Base-by-base conservation (phyloP, 2,888 invertebrate genomes). In the Ypsolopha scabrella region DNA sequence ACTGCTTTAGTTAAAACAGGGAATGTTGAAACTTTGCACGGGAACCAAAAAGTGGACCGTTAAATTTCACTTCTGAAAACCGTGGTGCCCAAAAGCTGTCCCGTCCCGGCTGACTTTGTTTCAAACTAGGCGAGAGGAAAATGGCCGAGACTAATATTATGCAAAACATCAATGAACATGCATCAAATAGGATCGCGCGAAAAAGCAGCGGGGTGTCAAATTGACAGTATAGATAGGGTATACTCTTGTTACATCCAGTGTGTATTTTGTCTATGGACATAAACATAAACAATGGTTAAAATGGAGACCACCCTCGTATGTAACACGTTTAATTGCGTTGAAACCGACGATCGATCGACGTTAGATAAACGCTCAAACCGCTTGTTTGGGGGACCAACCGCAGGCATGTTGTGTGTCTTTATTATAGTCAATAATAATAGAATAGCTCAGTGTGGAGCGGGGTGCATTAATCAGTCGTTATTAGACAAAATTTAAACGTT, bases 301-400 rank as follows among this genome's bases (percentile, higher is more conserved):
- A 60, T 54, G 43, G 52, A 46, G 57, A 57, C 60, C 60, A 63
- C 62, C 65, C 63, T 63, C 61, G 65, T 68, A 62, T 57, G 61
- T 66, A 60, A 66, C 62, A 58, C 64, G 62, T 66, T 72, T 75
- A 74, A 75, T 75, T 73, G 70, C 65, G 66, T 65, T 60, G 65
- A 61, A 68, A 73, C 74, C 72, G 67, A 60, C 65, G 64, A 68
- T 68, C 70, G 74, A 78, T 76, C 63, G 61, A 53, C 64, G 63
- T 64, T 59, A 72, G 76, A 77, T 78, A 76, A 75, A 67, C 68
- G 63, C 60, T 65, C 34, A 36, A 35, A 35, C 14, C 9, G 64
- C 66, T 66, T 68, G 69, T 74, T 70, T 69, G 69, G 74, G 24
- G 73, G 68, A 62, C 65, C 62, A 57, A 60, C 58, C 60, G 56